Evolutionary conservation across 2,113 vertebrate species (phyloP).

Genomic region (Gulo gulo): DNA sequence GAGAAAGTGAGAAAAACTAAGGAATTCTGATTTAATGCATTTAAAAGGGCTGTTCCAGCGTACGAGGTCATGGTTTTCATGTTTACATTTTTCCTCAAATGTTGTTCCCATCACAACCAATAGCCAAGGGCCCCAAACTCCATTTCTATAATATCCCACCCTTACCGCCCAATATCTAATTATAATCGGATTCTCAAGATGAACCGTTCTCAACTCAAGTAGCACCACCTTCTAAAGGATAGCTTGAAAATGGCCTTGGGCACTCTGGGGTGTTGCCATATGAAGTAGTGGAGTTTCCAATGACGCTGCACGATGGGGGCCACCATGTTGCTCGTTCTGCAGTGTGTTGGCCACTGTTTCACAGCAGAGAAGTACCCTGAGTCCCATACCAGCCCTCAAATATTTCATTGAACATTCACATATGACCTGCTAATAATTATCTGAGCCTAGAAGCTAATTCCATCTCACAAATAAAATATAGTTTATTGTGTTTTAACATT

Average conservation of each 20-base stretch:
- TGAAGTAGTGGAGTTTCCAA: background rate
- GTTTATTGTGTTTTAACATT: background rate
- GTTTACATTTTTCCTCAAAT: background rate
- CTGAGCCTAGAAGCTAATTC: background rate
- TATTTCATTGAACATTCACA: background rate
- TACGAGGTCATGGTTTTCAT: background rate
- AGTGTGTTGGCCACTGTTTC: background rate
- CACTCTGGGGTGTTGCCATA: background rate
- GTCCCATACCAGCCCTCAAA: background rate
- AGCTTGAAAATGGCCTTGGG: background rate
- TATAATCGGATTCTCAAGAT: background rate
- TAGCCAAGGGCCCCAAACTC: background rate
- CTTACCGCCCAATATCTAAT: background rate
- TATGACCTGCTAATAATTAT: background rate
- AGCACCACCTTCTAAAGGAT: background rate
- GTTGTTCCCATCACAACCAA: background rate
- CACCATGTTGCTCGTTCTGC: background rate
- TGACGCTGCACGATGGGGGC: fast-evolving
- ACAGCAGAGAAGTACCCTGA: background rate
- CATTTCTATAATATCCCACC: background rate
- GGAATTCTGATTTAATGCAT: background rate
- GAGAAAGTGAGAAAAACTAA: background rate
- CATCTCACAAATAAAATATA: background rate
- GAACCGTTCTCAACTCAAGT: background rate
- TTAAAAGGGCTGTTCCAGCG: background rate